Evolutionary conservation across 2,113 vertebrate genomes (phyloP), one percentile per base, ranked within the genome.

Genomic region (Merops nubicus): DNA sequence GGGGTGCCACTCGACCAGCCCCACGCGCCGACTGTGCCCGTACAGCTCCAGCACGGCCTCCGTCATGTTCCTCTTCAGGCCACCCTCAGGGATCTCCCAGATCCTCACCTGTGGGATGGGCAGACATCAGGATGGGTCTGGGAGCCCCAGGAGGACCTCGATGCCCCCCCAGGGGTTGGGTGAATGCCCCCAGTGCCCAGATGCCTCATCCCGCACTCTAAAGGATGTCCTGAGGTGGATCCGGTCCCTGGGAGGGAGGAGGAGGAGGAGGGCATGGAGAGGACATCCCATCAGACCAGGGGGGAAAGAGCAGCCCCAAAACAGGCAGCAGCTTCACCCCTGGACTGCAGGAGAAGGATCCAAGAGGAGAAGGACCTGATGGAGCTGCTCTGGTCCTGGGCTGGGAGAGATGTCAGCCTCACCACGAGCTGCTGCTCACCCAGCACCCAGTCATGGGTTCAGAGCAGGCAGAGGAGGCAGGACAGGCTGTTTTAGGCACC

Each of bases 1-100:
- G 1, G 99, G 99, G 75, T 99, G 99, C 99, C 99, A 99, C 96
- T 99, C 99, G 0, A 99, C 98, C 22, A 99, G 98, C 23, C 99
- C 99, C 4, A 99, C 99, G 0, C 99, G 98, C 45, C 99, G 98
- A 98, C 99, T 99, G 98, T 99, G 99, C 9, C 99, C 99, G 0
- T 99, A 99, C 47, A 99, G 98, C 96, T 99, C 99, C 98, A 99
- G 97, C n/a, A 98, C 98, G 0, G 99, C 99, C 93, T 99, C 99
- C 0, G 98, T 99, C 99, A 99, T 99, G 97, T 98, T 99, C 84
- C 98, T 97, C 96, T 99, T 99, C 97, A 99, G 96, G 3, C 99
- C 99, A 0, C 98, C 99, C 12, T 99, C 99, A 0, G 99, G 99
- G 84, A 99, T 99, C 98, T 99, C 99, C 99, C 99, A 99, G 97